Conservation (phyloP, 2,797 vertebrate species). For the Sternotherus odoratus region DNA sequence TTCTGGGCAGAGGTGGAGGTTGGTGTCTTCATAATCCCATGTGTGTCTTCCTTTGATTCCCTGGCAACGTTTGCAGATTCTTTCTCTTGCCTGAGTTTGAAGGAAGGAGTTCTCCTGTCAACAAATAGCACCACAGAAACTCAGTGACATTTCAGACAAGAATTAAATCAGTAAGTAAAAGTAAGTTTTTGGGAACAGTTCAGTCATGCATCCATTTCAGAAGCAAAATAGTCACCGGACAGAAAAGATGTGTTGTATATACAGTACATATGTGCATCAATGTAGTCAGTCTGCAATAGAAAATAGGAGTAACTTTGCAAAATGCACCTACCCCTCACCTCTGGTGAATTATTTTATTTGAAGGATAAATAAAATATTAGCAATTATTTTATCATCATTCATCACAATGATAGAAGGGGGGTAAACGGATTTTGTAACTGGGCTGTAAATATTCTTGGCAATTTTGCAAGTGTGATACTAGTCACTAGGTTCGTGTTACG, state of each 20-base stretch:
- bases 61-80: not conserved
- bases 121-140: not conserved
- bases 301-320: not conserved
- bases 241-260: not conserved
- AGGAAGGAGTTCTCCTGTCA: conserved; percentile 55
- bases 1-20: not conserved
- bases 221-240: not conserved
- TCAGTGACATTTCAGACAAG: not conserved
- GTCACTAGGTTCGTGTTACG: not conserved
- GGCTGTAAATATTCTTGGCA: not conserved
- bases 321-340: not conserved
- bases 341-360: not conserved
- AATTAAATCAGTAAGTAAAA: not conserved
- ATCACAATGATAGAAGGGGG: not conserved
- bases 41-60: not conserved
- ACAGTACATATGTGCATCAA: not conserved
- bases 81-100: conserved; percentile 43
- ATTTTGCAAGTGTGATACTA: not conserved
- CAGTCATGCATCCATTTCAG: not conserved
- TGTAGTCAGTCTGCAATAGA: not conserved
- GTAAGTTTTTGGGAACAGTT: not conserved
- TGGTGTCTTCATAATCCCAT: not conserved
- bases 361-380: not conserved
- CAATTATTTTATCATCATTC: not conserved
- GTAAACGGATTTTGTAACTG: not conserved